phyloP scores from a whole-genome alignment of 2,797 vertebrate genomes.

The Spinus olivaceus region DNA sequence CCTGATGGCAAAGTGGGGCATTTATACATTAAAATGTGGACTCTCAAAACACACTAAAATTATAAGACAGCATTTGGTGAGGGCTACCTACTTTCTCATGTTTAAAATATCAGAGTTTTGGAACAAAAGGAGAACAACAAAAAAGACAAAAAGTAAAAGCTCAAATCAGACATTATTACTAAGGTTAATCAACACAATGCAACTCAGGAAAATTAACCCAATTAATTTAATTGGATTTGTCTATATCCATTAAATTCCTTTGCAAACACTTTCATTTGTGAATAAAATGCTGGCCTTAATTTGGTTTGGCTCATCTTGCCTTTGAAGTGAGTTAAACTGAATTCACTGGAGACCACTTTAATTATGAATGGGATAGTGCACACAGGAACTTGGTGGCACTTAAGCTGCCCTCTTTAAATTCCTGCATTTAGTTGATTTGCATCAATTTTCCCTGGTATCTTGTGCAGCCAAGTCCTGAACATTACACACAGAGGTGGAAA shows the following conservation, averaged over 20 bases:
- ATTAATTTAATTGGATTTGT: background rate
- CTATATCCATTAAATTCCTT: background rate
- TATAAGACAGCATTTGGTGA: background rate
- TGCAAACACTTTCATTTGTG: background rate
- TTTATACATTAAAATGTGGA: background rate
- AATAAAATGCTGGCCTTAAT: background rate
- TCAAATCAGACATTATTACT: background rate
- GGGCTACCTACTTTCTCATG: background rate
- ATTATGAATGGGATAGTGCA: background rate
- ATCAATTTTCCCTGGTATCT: background rate
- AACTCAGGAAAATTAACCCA: background rate
- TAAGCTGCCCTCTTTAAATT: background rate
- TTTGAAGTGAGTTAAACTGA: background rate
- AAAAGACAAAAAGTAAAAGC: background rate
- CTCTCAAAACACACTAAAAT: background rate
- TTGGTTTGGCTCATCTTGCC: background rate
- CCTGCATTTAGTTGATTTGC: background rate
- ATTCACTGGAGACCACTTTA: background rate
- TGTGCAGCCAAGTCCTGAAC: background rate
- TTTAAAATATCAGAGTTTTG: background rate
- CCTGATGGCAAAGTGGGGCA: background rate
- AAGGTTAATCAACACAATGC: background rate
- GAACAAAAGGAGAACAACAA: background rate
- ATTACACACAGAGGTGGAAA: background rate
- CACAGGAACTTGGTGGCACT: background rate